Evolutionary conservation across 92 coral and sea anemone genomes (phyloP).

Genomic region (Nematostella vectensis): DNA sequence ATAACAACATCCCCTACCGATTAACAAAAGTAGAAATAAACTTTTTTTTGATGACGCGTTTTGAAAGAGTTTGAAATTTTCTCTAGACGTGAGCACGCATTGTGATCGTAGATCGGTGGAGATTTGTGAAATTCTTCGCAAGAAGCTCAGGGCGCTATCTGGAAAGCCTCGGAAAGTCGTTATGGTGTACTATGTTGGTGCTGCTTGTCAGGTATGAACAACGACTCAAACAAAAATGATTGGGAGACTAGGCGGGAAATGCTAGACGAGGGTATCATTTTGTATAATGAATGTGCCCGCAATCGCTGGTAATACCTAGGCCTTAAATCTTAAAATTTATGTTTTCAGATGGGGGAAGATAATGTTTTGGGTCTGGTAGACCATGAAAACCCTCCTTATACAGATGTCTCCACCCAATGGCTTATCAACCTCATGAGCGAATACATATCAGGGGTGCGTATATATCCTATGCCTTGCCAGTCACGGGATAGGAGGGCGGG

Average conservation of each 20-base stretch:
- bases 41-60: no score
- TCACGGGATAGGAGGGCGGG: background rate
- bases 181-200: conserved; percentile 69
- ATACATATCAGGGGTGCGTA: conserved; percentile 50
- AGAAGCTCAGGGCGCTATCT: conserved; percentile 7
- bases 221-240: no score
- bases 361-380: background rate
- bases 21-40: no score
- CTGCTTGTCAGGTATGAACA: conserved; percentile 33
- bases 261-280: no score
- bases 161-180: conserved; percentile 22
- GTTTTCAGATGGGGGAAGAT: background rate
- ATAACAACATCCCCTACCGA: no score
- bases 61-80: no score
- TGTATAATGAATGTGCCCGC: no score
- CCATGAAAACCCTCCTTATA: background rate
- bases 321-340: background rate
- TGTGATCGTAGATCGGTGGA: conserved; percentile 12
- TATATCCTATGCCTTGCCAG: background rate
- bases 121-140: conserved; percentile 11
- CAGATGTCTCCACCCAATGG: conserved; percentile 52
- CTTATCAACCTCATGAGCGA: conserved; percentile 59
- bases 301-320: background rate
- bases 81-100: conserved; percentile 27
- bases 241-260: no score